Percentiles rank a stretch among this genome's conserved stretches.
These are phyloP conservation scores for Trachurus trachurus DNA, from an alignment of 2,797 vertebrate genomes.

Conservation along the genomic window DNA sequence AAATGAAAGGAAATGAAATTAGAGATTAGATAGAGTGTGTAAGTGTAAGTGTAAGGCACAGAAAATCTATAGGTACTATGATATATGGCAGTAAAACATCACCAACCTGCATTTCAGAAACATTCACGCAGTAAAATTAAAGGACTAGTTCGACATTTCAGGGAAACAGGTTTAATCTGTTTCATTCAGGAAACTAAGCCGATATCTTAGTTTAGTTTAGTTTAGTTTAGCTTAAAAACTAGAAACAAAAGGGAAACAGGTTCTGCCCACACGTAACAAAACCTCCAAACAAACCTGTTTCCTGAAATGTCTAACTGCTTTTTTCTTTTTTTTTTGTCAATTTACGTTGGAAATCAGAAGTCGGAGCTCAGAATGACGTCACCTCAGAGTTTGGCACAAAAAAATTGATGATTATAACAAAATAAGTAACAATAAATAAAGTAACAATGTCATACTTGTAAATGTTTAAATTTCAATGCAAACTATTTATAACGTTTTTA, in stretches of 20 bases:
- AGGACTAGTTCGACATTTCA: conserved; percentile 29
- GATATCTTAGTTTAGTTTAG: no score
- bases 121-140: conserved; percentile 32
- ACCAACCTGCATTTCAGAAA: conserved; percentile 39
- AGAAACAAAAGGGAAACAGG: background rate
- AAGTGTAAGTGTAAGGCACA: conserved; percentile 67
- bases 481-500: no score
- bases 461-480: no score
- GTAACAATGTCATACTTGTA: no score
- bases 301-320: conserved; percentile 22
- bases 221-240: background rate
- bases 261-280: background rate
- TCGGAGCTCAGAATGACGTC: no score
- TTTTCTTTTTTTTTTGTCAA: no score
- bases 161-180: background rate
- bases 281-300: conserved; percentile 9
- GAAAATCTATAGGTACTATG: conserved; percentile 66
- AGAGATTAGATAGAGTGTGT: conserved; percentile 26
- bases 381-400: no score
- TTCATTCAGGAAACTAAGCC: background rate
- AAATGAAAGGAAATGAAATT: background rate
- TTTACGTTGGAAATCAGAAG: no score
- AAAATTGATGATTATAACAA: no score
- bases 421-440: no score
- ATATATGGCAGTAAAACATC: conserved; percentile 61